Evolutionary conservation across 2,113 vertebrate species (phyloP).

Genomic region (Pavo muticus): DNA sequence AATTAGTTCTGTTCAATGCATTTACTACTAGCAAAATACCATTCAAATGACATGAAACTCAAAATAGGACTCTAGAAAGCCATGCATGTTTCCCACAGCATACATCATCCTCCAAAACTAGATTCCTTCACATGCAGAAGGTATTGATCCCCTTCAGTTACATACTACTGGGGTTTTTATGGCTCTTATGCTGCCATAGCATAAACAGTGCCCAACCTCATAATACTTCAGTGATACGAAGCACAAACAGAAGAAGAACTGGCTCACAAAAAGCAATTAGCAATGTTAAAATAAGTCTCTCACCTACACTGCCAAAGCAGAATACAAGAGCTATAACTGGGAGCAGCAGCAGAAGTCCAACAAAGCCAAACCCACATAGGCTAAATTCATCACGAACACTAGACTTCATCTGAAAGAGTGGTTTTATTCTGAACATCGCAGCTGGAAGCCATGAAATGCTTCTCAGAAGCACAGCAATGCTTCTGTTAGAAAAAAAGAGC

Average conservation of each 20-base stretch:
- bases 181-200: background rate
- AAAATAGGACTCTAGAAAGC: background rate
- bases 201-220: background rate
- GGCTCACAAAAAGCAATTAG: background rate
- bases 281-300: background rate
- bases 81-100: background rate
- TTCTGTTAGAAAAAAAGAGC: background rate
- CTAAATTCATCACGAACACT: slow-evolving; percentile 10
- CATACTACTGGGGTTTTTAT: background rate
- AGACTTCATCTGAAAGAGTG: slow-evolving; percentile 6
- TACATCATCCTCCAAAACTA: background rate
- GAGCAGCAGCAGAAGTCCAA: background rate
- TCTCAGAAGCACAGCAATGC: background rate
- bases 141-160: background rate
- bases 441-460: background rate
- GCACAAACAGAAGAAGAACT: background rate
- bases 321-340: background rate
- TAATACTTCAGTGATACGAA: background rate
- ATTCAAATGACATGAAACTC: slow-evolving; percentile 15
- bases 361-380: background rate
- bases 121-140: background rate
- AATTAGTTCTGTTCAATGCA: slow-evolving; percentile 28
- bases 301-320: background rate
- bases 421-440: background rate
- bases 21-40: slow-evolving; percentile 39